Conservation (phyloP, 2,113 vertebrate genomes). For the Irena cyanogastra region DNA sequence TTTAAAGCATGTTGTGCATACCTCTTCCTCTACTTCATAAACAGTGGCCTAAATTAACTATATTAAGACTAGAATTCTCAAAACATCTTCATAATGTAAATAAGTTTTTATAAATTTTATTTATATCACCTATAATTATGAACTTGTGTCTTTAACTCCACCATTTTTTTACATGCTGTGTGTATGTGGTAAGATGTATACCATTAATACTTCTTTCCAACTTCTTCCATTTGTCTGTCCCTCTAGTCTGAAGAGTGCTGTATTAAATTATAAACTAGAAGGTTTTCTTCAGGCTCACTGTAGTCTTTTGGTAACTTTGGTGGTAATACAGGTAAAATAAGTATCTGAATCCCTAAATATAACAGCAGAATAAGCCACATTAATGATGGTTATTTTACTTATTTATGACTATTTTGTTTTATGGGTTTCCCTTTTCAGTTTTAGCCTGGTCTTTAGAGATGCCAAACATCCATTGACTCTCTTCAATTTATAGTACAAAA, state of each 20-base stretch:
- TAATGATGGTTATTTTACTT: not conserved
- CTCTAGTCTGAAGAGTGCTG: not conserved
- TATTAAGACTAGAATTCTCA: not conserved
- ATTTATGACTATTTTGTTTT: not conserved
- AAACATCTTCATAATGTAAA: not conserved
- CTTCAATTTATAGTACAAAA: not conserved
- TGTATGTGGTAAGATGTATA: accelerated
- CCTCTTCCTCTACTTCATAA: not conserved
- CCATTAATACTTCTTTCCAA: not conserved
- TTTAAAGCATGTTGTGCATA: not conserved
- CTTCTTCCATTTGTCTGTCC: not conserved
- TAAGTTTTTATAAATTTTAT: not conserved
- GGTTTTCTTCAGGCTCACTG: not conserved
- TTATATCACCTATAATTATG: not conserved
- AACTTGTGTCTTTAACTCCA: not conserved
- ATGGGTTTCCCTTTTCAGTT: not conserved
- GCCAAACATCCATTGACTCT: not conserved
- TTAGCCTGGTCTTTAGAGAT: not conserved
- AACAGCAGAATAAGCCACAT: not conserved
- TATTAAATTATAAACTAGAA: not conserved
- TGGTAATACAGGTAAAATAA: not conserved
- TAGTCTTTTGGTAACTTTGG: not conserved
- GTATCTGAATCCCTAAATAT: not conserved
- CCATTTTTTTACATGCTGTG: accelerated
- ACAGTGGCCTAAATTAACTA: not conserved